These are phyloP conservation scores for Bombus waltoni DNA, from an alignment of 1,140 invertebrate genomes.

Conservation along the genomic window DNA sequence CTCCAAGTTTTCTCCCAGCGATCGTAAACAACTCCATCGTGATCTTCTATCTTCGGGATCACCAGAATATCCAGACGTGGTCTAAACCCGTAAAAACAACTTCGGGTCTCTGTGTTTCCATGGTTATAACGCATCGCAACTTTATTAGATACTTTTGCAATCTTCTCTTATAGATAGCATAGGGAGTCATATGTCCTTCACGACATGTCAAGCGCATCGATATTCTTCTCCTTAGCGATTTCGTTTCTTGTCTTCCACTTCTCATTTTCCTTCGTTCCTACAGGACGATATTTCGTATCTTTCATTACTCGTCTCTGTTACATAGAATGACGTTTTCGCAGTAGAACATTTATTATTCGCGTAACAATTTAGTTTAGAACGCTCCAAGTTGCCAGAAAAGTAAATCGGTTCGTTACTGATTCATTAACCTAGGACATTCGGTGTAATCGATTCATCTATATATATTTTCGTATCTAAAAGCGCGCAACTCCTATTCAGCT, in stretches of 20 bases:
- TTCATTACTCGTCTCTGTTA: not conserved
- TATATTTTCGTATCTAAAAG: not conserved
- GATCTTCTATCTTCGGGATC: slow-evolving; percentile 36
- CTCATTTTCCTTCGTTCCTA: not conserved
- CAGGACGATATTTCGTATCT: not conserved
- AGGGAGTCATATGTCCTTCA: not conserved
- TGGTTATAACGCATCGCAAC: slow-evolving; percentile 8
- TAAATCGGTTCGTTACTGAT: not conserved
- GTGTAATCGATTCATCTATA: not conserved
- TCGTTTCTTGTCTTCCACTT: not conserved
- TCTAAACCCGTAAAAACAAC: slow-evolving; percentile 11
- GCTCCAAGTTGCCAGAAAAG: not conserved
- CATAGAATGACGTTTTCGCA: not conserved
- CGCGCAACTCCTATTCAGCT: not conserved
- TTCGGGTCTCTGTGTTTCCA: not conserved
- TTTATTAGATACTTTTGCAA: slow-evolving; percentile 10
- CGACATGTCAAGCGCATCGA: not conserved
- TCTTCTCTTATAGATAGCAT: not conserved
- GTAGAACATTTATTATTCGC: not conserved
- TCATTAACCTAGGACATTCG: not conserved
- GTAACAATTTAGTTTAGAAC: not conserved
- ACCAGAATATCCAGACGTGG: slow-evolving; percentile 9
- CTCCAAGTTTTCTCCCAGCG: slow-evolving; percentile 16
- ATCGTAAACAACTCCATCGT: slow-evolving; percentile 45
- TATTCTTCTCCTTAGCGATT: not conserved